Base-by-base conservation (phyloP, 2,888 invertebrate genomes). In the Spisula solida region DNA sequence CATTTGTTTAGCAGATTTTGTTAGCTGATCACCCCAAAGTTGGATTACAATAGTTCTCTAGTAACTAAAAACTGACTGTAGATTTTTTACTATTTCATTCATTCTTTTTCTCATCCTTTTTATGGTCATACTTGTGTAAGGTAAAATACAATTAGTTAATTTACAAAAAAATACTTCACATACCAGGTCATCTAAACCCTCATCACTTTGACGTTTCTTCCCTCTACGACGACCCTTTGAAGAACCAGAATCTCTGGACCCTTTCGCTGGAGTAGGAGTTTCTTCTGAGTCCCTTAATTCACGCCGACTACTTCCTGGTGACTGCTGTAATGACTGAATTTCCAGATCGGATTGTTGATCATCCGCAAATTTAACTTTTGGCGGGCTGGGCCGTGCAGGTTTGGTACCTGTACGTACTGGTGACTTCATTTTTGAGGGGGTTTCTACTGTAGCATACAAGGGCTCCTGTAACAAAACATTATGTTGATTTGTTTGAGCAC, bases 121-220 rank as follows among this genome's bases (percentile, higher is more conserved):
- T n/a, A n/a, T n/a, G 41, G 41, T 41, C 41, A 41, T 5, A 41
- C 41, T 41, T 5, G 41, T 41, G 41, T 41, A 41, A 41, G 8
- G 41, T 5, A 41, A 41, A 41, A 41, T 2, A 8, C 41, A 41
- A 41, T 41, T 41, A 41, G n/a, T n/a, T n/a, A n/a, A n/a, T n/a
- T n/a, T n/a, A 41, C 51, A 51, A 16, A 12, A 16, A 51, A 51
- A 12, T 8, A 5, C 12, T 41, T 51, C 29, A 84, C 75, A 70
- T 81, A 91, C 91, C 89, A 91, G 51, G 81, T 91, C 85, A 10
- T 89, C 89, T 12, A 81, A 55, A 14, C 87, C 81, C 31, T 86
- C 81, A 25, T 85, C 82, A 79, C 91, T 91, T n/a, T 66, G 81
- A 51, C 91, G 79, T 75, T 91, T 91, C 80, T 82, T 88, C 20